Evolutionary conservation across 2,797 vertebrate genomes (phyloP).

Genomic region (Crypturellus tataupa): DNA sequence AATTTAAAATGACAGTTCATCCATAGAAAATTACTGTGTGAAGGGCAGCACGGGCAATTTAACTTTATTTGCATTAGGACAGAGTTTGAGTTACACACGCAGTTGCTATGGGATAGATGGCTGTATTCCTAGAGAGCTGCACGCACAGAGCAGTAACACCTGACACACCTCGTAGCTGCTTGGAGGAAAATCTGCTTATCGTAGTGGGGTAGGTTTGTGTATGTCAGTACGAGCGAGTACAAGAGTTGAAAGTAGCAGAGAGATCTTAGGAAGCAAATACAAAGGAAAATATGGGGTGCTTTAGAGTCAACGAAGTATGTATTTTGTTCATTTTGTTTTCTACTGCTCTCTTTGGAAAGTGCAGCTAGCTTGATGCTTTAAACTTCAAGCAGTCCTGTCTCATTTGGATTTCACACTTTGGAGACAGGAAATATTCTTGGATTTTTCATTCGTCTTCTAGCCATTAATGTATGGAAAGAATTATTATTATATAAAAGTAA

Average conservation of each 20-base stretch:
- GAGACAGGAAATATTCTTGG: not conserved
- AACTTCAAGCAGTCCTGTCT: not conserved
- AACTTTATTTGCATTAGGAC: conserved; percentile 20
- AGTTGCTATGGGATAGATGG: not conserved
- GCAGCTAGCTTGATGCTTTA: not conserved
- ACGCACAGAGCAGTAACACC: not conserved
- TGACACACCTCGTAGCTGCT: not conserved
- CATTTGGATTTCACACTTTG: not conserved
- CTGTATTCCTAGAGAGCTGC: not conserved
- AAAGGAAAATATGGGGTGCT: not conserved
- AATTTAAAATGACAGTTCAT: conserved; percentile 69
- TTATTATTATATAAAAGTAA: not conserved
- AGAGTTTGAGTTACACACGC: not conserved
- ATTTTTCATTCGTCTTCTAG: not conserved
- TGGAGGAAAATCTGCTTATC: not conserved
- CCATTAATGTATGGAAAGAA: not conserved
- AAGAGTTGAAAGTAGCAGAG: not conserved
- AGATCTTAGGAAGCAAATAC: not conserved
- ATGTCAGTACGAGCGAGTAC: not conserved
- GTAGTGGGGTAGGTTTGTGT: not conserved
- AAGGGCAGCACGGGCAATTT: conserved; percentile 33
- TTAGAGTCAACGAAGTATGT: not conserved
- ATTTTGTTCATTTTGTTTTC: not conserved
- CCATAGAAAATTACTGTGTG: conserved; percentile 29
- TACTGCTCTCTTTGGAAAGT: not conserved